Conservation (phyloP, 2,888 invertebrate genomes). For the Ellobium chinense region DNA sequence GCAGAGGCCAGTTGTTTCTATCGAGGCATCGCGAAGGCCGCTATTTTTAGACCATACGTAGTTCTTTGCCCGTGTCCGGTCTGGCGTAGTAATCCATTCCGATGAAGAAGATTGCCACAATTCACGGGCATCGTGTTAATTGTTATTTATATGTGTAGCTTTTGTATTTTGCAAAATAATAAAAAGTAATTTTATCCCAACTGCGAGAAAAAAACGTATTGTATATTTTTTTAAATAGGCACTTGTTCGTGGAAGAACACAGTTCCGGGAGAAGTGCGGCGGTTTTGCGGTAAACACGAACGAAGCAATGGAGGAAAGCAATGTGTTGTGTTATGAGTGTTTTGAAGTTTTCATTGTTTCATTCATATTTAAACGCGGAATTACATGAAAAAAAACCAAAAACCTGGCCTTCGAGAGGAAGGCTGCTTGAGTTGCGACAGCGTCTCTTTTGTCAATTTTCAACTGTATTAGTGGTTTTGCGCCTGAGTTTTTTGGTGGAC, state of each 20-base stretch:
- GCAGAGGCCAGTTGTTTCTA: background rate
- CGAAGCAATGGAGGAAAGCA: background rate
- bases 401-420: no score
- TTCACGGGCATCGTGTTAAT: background rate
- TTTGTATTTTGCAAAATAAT: background rate
- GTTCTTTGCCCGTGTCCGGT: no score
- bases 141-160: background rate
- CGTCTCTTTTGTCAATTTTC: no score
- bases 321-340: background rate
- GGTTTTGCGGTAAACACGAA: background rate
- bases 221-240: background rate
- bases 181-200: background rate
- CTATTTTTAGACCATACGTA: background rate
- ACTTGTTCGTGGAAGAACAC: background rate
- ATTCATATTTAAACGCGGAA: background rate
- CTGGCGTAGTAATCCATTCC: background rate
- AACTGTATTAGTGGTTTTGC: no score
- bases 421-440: no score
- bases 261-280: background rate
- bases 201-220: background rate
- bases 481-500: no score
- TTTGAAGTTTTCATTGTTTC: background rate
- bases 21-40: background rate
- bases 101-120: background rate
- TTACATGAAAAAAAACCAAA: no score